Evolutionary conservation across 2,888 invertebrate species (phyloP).

Genomic region (Melolontha melolontha): DNA sequence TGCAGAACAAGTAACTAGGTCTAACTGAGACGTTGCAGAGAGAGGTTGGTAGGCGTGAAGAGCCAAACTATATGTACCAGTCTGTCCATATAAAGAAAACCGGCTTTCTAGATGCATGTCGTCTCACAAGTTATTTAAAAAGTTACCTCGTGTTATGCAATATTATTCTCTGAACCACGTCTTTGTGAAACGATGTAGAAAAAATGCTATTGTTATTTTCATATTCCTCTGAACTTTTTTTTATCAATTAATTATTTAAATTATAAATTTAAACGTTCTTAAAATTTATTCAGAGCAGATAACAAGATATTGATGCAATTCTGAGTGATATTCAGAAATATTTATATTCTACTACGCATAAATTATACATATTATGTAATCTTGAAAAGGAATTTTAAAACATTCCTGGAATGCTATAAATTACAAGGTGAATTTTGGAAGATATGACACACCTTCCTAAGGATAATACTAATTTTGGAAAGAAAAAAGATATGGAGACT

Average conservation of each 20-base stretch:
- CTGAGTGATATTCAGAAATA: too few relatives aligned
- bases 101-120: constrained; percentile 37
- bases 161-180: constrained; percentile 32
- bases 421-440: too few relatives aligned
- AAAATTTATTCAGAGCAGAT: too few relatives aligned
- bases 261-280: too few relatives aligned
- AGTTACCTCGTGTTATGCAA: constrained; percentile 41
- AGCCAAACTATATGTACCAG: constrained; percentile 40
- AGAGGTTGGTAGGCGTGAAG: constrained; percentile 41
- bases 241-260: background rate
- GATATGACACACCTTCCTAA: too few relatives aligned
- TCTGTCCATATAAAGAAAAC: constrained; percentile 42
- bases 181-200: constrained; percentile 28
- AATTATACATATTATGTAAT: too few relatives aligned
- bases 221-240: background rate
- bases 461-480: too few relatives aligned
- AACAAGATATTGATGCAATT: too few relatives aligned
- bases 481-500: too few relatives aligned
- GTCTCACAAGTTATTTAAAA: constrained; percentile 37
- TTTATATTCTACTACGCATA: too few relatives aligned
- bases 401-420: too few relatives aligned
- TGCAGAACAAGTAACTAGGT: constrained; percentile 38
- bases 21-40: constrained; percentile 27
- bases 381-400: too few relatives aligned
- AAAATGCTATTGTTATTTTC: constrained; percentile 7